These are phyloP conservation scores for Macroglossus sobrinus DNA, from an alignment of 2,113 vertebrate genomes.

Conservation along the genomic window DNA sequence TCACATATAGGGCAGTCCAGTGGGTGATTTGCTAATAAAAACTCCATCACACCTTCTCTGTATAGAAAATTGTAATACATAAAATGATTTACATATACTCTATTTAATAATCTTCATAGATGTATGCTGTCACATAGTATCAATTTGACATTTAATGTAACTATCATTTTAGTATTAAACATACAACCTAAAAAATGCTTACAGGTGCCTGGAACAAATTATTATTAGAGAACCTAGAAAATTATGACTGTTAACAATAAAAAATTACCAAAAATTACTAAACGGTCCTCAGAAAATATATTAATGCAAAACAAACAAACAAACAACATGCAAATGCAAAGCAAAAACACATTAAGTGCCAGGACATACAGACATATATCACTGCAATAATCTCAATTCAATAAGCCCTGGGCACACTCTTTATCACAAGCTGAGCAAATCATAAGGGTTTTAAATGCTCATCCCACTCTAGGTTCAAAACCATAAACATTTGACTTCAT, in stretches of 20 bases:
- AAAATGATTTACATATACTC: background rate
- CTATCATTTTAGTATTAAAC: background rate
- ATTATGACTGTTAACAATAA: background rate
- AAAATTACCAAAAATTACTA: background rate
- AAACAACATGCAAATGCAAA: background rate
- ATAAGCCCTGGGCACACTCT: background rate
- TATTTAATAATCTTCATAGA: conserved; percentile 22
- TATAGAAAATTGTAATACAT: conserved; percentile 29
- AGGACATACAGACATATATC: background rate
- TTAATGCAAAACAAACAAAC: conserved; percentile 10
- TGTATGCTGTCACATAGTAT: background rate
- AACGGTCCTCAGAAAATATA: conserved; percentile 29
- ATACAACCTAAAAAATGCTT: background rate
- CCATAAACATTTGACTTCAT: background rate
- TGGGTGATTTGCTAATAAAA: conserved; percentile 95
- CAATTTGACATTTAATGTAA: conserved; percentile 24
- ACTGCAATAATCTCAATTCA: background rate
- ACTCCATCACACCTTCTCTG: conserved; percentile 98
- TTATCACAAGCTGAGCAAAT: background rate
- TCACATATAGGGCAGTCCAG: conserved; percentile 98
- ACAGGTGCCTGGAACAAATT: background rate
- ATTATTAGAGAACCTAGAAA: conserved; percentile 6
- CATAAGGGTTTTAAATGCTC: background rate
- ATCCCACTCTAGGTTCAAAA: background rate
- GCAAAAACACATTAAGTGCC: background rate